Evolutionary conservation across 2,888 invertebrate species (phyloP).

Genomic region (Dicranocentrus wangi): DNA sequence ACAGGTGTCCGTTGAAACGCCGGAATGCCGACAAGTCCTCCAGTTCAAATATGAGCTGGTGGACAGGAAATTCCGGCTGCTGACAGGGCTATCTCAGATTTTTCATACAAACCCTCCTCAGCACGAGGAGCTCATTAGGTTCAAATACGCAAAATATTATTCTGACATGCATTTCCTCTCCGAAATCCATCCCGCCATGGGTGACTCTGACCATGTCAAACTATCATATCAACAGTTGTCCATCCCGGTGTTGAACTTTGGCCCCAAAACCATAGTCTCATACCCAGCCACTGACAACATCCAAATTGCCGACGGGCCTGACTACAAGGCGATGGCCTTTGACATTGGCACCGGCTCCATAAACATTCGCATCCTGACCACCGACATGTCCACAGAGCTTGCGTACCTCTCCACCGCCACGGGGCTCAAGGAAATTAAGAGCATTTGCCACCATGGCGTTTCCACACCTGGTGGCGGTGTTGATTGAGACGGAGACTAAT

Average conservation of each 20-base stretch:
- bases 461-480: not conserved
- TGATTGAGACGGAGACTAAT: not conserved
- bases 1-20: not conserved
- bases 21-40: not conserved
- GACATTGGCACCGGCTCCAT: no score
- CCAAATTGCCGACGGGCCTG: not conserved
- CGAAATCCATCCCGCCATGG: not conserved
- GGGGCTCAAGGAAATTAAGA: no score
- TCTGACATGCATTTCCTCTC: not conserved
- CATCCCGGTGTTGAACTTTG: constrained; percentile 1
- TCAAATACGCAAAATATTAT: no score
- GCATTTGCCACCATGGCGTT: not conserved
- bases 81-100: not conserved
- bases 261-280: not conserved
- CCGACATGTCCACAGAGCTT: no score
- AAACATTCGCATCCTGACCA: no score
- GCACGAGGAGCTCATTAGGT: not conserved
- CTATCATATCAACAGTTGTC: not conserved
- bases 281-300: not conserved
- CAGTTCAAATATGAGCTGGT: not conserved
- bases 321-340: not conserved
- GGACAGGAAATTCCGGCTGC: not conserved
- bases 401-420: no score
- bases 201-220: not conserved
- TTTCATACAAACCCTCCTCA: not conserved